Conservation (phyloP, 2,113 vertebrate species). For the Peromyscus leucopus region DNA sequence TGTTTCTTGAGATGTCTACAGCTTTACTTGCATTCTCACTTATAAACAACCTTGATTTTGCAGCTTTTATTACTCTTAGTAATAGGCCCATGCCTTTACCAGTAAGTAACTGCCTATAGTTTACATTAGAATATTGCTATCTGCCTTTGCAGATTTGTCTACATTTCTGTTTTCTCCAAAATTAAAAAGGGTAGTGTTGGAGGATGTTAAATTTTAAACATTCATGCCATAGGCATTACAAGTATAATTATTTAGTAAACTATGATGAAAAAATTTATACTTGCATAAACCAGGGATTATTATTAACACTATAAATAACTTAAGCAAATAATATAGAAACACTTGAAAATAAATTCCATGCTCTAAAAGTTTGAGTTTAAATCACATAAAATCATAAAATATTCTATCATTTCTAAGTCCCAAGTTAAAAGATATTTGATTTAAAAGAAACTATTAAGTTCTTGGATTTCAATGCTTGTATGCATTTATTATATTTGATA, state of each 20-base stretch:
- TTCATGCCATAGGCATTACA: too few species aligned
- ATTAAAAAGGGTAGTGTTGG: neutral
- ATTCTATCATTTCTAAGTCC: neutral
- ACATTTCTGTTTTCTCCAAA: neutral
- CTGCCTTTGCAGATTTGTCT: neutral
- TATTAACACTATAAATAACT: neutral
- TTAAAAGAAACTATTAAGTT: constrained; percentile 36
- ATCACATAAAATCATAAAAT: neutral
- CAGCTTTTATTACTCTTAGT: neutral
- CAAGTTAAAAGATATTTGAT: neutral
- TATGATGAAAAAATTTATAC: too few species aligned
- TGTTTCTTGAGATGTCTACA: neutral
- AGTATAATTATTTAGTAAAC: neutral
- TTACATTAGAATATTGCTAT: neutral
- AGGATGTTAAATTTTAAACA: too few species aligned
- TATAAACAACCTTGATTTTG: neutral
- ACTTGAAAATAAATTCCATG: neutral
- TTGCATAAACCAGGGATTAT: neutral
- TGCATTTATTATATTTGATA: neutral
- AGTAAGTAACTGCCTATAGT: neutral
- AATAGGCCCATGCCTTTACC: neutral
- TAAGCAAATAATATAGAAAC: neutral
- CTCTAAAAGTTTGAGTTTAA: neutral
- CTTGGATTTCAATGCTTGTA: neutral
- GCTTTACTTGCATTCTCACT: neutral